A percentile compares a stretch with the other conserved stretches of the same genome.
These are phyloP conservation scores for Lucinisca nassula DNA, from an alignment of 2,888 invertebrate genomes.

Conservation along the genomic window DNA sequence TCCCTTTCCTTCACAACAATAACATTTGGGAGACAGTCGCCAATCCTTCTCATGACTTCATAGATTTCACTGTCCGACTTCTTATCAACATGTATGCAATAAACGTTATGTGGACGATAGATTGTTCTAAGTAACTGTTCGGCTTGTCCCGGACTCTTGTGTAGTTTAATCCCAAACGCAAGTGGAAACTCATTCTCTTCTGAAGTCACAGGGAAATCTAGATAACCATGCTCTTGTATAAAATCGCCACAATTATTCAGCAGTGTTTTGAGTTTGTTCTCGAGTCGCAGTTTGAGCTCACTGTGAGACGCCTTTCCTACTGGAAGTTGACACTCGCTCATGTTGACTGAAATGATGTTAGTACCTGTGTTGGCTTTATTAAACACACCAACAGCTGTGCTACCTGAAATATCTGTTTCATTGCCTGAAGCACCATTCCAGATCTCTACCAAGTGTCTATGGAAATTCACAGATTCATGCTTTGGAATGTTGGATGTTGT, in stretches of 20 bases:
- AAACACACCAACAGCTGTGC: too few species aligned
- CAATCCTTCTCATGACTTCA: slow-evolving; percentile 58
- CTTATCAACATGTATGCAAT: slow-evolving; percentile 83
- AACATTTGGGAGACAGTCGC: slow-evolving; percentile 75
- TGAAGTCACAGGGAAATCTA: slow-evolving; percentile 24
- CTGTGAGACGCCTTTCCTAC: too few species aligned
- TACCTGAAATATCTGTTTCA: too few species aligned
- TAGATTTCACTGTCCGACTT: slow-evolving; percentile 61
- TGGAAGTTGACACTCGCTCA: too few species aligned
- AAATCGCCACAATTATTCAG: slow-evolving; percentile 56
- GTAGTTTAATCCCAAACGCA: slow-evolving; percentile 75
- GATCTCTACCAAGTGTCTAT: too few species aligned
- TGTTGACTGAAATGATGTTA: too few species aligned
- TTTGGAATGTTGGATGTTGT: too few species aligned
- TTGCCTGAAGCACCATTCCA: too few species aligned
- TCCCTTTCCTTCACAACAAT: slow-evolving; percentile 66
- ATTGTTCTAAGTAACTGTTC: slow-evolving; percentile 78
- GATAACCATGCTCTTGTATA: slow-evolving; percentile 53
- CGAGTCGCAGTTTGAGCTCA: background rate
- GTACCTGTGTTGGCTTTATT: too few species aligned
- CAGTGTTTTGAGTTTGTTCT: background rate
- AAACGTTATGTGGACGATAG: slow-evolving; percentile 82
- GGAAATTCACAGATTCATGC: background rate
- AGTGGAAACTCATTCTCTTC: slow-evolving; percentile 75
- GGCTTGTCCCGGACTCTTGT: slow-evolving; percentile 72